Evolutionary conservation across 2,113 vertebrate genomes (phyloP).

Genomic region (Burhinus oedicnemus): DNA sequence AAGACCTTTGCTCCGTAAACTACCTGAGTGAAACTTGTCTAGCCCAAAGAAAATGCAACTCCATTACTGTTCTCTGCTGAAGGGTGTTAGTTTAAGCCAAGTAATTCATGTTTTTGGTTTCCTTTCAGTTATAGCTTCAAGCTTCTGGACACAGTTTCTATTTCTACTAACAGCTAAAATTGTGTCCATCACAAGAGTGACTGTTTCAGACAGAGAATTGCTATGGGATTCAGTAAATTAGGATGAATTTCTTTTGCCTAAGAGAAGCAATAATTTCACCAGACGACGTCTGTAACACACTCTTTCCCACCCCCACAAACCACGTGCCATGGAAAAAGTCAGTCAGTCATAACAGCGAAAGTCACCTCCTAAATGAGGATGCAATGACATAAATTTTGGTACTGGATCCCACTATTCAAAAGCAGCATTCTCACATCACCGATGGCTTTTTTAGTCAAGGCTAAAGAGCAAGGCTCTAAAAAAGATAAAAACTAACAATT

Average conservation of each 20-base stretch:
- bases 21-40: not conserved
- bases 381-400: not conserved
- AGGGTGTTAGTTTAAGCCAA: not conserved
- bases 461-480: not conserved
- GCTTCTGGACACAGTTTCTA: not conserved
- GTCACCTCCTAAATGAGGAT: not conserved
- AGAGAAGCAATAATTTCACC: conserved; percentile 5
- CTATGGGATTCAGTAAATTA: conserved; percentile 12
- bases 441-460: not conserved
- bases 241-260: not conserved
- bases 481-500: not conserved
- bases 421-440: not conserved
- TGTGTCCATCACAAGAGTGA: not conserved
- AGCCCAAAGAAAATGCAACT: not conserved
- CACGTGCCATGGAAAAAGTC: not conserved
- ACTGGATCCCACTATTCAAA: not conserved
- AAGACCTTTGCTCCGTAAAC: not conserved
- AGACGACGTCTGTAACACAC: not conserved
- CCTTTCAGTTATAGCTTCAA: not conserved
- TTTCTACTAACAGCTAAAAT: conserved; percentile 1
- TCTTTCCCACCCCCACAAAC: not conserved
- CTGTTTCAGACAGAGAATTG: not conserved
- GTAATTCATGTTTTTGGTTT: not conserved
- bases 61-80: not conserved
- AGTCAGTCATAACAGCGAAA: not conserved